Evolutionary conservation across 1,140 invertebrate genomes (phyloP), one percentile per base, ranked within the genome.

Genomic region (Panagrolaimus sp.): DNA sequence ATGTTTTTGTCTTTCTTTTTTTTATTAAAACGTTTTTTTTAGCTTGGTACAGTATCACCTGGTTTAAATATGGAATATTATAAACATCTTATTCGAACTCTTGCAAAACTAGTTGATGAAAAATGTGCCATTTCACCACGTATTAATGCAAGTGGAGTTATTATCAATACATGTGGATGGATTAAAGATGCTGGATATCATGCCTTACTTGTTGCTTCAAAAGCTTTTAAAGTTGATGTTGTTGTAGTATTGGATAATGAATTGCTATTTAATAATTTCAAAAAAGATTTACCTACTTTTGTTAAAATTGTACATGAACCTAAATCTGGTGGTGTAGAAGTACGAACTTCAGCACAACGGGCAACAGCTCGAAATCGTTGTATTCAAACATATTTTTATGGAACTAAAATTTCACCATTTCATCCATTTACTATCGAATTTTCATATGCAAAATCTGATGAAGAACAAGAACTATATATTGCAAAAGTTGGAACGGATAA

Each of bases 121-220:
- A 87, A 91, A 79, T 93, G 83, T 89, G 91, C 80, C 88, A 45
- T 46, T 88, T 51, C 90, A 90, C 84, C 68, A 47, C 23, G 9
- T 67, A 66, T 62, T 14, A 67, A 84, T 74, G 68, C 80, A 7
- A 95, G 93, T 38, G 96, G 96, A n/a, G 90, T 92, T 1, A 89
- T 99, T 44, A 94, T 99, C 63, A 98, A 99, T 82, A 98, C 96
- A 0, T 95, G 93, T 80, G 95, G 95, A 1, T 98, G 93, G 93
- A 89, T 97, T 0, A 93, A 94, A 85, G 91, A 88, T 1, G 89
- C 23, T 63, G 86, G 86, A 5, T 87, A 87, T 70, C 76, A 85
- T 57, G 82, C 82, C 27, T 70, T 87, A 1, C 82, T 86, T 9
- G 91, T 95, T 78, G 89, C 92, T 5, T 92, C 92, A 0, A 89